Percentiles rank a stretch among this genome's conserved stretches.
These are phyloP conservation scores for Trachelus iudaicus DNA, from an alignment of 2,888 invertebrate species.

Conservation along the genomic window DNA sequence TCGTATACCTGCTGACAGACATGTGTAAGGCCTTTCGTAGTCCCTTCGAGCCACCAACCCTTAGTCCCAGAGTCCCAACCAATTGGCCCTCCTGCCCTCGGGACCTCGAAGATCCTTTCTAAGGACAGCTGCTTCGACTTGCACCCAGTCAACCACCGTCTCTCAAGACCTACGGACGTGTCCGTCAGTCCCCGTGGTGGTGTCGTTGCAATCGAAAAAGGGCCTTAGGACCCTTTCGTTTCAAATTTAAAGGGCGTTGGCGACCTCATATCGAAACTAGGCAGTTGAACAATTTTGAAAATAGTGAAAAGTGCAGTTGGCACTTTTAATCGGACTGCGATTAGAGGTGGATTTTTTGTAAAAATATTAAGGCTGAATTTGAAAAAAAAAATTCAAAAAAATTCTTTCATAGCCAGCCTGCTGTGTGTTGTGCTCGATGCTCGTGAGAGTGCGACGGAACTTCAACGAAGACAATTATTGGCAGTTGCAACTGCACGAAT, in stretches of 20 bases:
- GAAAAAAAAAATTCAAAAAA: neutral
- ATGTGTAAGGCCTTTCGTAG: constrained; percentile 8
- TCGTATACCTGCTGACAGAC: constrained; percentile 19
- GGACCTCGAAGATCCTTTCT: constrained; percentile 13
- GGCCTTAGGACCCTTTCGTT: neutral
- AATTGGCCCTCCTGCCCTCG: constrained; percentile 10
- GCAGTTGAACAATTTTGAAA: neutral
- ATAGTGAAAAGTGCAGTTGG: neutral
- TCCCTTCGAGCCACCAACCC: neutral
- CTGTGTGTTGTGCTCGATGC: neutral
- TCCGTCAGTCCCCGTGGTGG: neutral
- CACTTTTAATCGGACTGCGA: neutral
- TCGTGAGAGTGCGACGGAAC: neutral
- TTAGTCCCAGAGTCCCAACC: neutral
- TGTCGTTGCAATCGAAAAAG: neutral
- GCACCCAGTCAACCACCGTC: constrained; percentile 40
- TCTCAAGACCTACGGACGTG: constrained; percentile 36
- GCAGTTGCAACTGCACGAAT: neutral
- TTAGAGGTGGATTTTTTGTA: neutral
- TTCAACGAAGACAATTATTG: neutral
- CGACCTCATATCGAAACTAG: neutral
- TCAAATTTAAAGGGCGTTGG: neutral
- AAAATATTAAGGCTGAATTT: too few relatives aligned
- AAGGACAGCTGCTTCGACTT: constrained; percentile 16
- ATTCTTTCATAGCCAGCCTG: neutral